A percentile compares a stretch with the other conserved stretches of the same genome.
Evolutionary conservation across 2,797 vertebrate species (phyloP).

Genomic region (Valencia hispanica): DNA sequence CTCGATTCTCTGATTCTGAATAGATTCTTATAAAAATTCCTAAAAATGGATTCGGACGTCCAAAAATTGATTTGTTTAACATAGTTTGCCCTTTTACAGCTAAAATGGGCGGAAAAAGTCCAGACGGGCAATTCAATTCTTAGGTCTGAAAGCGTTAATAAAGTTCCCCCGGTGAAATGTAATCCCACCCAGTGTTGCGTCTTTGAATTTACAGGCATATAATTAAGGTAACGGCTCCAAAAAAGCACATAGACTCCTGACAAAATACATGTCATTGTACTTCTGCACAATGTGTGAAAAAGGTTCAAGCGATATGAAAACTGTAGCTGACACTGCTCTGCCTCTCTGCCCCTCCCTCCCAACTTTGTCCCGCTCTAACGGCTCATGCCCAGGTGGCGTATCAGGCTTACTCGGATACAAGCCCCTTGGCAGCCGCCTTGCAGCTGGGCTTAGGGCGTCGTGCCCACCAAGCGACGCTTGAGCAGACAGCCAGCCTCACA

Average conservation of each 20-base stretch:
- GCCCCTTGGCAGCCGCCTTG: constrained; percentile 42
- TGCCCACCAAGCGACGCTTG: constrained; percentile 53
- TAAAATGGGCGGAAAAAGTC: no score
- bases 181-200: no score
- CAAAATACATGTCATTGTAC: not conserved
- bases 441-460: constrained; percentile 54
- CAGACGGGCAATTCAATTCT: no score
- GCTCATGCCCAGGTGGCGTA: constrained; percentile 63
- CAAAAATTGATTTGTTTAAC: no score
- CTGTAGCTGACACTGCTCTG: not conserved
- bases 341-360: constrained; percentile 30
- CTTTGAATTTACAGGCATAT: no score
- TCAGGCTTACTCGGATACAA: constrained; percentile 40
- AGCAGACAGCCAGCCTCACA: constrained; percentile 53
- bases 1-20: no score
- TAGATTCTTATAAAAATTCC: no score
- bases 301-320: not conserved
- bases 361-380: constrained; percentile 55
- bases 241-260: not conserved
- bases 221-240: no score
- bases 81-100: no score
- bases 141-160: no score
- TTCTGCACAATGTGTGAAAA: not conserved
- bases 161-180: no score
- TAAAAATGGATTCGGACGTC: no score